These are phyloP conservation scores for Limnephilus lunatus DNA, from an alignment of 2,888 invertebrate genomes.

Conservation along the genomic window DNA sequence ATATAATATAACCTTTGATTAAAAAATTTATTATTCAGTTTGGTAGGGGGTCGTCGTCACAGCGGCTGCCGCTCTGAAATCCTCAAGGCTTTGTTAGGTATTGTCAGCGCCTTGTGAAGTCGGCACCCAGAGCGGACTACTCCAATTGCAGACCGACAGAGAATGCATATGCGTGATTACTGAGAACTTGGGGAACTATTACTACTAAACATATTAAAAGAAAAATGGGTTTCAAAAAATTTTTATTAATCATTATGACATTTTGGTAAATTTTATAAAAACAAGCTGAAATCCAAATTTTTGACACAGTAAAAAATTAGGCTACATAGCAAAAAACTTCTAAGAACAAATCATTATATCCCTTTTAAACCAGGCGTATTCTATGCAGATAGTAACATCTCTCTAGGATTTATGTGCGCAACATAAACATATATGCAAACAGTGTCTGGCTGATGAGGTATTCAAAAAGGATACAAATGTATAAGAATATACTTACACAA, in stretches of 20 bases:
- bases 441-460: background rate
- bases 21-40: too few relatives aligned
- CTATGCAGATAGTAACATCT: background rate
- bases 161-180: too few relatives aligned
- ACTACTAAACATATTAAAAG: background rate
- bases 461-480: slow-evolving; percentile 47
- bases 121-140: too few relatives aligned
- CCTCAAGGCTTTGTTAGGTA: too few relatives aligned
- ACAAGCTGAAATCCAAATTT: slow-evolving; percentile 53
- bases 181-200: background rate
- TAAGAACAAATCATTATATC: slow-evolving; percentile 50
- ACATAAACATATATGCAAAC: slow-evolving; percentile 19
- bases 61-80: too few relatives aligned
- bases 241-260: slow-evolving; percentile 27
- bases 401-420: slow-evolving; percentile 33
- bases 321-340: slow-evolving; percentile 55
- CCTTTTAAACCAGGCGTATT: slow-evolving; percentile 23
- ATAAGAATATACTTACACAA: slow-evolving; percentile 46
- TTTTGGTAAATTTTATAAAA: slow-evolving; percentile 45
- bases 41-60: too few relatives aligned
- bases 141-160: too few relatives aligned
- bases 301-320: slow-evolving; percentile 50
- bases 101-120: too few relatives aligned
- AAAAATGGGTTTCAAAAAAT: background rate
- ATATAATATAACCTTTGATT: too few relatives aligned